Conservation (phyloP, 2,113 vertebrate species). For the Zeus faber region DNA sequence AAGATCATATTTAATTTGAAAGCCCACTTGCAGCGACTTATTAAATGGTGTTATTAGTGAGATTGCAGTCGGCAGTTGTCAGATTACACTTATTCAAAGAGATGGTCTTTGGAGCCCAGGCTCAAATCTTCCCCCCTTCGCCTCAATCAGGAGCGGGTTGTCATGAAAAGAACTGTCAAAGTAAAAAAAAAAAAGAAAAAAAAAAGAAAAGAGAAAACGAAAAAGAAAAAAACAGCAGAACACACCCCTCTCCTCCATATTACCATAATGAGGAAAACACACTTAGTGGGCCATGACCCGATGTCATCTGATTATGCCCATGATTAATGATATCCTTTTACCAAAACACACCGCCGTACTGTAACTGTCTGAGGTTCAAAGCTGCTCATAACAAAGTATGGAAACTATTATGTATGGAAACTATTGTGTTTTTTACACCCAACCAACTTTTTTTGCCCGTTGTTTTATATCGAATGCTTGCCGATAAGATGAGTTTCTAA, state of each 20-base stretch:
- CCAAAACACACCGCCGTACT: constrained; percentile 79
- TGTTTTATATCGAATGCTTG: no score
- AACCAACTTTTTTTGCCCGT: no score
- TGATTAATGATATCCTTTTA: constrained; percentile 98
- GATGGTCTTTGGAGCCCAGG: constrained; percentile 38
- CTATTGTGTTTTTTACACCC: no score
- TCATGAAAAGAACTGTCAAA: constrained; percentile 76
- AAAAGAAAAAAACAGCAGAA: constrained; percentile 46
- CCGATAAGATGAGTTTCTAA: no score
- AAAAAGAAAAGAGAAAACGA: constrained; percentile 31
- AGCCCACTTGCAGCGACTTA: constrained; percentile 10
- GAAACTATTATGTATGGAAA: no score
- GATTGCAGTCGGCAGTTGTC: constrained; percentile 20
- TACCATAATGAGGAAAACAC: constrained; percentile 99
- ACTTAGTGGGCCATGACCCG: constrained; percentile 91
- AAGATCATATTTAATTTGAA: not conserved
- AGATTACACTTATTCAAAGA: constrained; percentile 33
- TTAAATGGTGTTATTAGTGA: constrained; percentile 11
- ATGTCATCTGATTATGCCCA: constrained; percentile 98
- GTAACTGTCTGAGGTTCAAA: constrained; percentile 75
- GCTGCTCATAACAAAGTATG: constrained; percentile 69
- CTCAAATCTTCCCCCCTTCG: constrained; percentile 37
- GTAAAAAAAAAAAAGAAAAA: constrained; percentile 43
- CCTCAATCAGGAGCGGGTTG: constrained; percentile 63
- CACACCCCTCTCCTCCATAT: constrained; percentile 88